Evolutionary conservation across 2,113 vertebrate genomes (phyloP).

Genomic region (Salvelinus alpinus): DNA sequence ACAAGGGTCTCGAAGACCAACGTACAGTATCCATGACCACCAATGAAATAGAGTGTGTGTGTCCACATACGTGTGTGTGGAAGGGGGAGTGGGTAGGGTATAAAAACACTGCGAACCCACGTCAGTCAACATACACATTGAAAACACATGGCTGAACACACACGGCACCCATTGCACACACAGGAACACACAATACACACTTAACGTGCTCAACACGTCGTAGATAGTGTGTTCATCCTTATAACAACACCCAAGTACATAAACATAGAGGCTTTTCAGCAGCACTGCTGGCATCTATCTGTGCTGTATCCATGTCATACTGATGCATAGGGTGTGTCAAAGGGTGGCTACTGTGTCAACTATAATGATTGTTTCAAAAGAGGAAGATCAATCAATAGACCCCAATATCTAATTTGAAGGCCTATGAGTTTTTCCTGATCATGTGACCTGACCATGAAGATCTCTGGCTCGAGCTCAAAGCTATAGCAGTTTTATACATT

Average conservation of each 20-base stretch:
- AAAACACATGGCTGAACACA: conserved; percentile 17
- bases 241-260: conserved; percentile 54
- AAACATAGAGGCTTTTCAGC: conserved; percentile 14
- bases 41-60: conserved; percentile 1
- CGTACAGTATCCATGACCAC: not conserved
- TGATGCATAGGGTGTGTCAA: no score
- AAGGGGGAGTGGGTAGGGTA: conserved; percentile 34
- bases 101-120: conserved; percentile 44
- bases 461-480: no score
- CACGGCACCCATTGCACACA: not conserved
- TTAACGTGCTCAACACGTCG: conserved; percentile 58
- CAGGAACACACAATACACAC: conserved; percentile 41
- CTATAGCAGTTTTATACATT: conserved; percentile 34
- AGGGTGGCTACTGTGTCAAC: no score
- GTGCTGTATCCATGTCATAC: no score
- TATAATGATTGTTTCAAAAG: no score
- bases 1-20: not conserved
- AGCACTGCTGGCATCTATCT: no score
- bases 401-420: no score
- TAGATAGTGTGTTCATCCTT: conserved; percentile 56
- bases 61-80: not conserved
- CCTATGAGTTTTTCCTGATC: no score
- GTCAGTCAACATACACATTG: conserved; percentile 32
- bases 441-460: no score
- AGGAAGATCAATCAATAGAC: no score